Evolutionary conservation across 2,888 invertebrate genomes (phyloP).

Genomic region (Osmoderma eremita): DNA sequence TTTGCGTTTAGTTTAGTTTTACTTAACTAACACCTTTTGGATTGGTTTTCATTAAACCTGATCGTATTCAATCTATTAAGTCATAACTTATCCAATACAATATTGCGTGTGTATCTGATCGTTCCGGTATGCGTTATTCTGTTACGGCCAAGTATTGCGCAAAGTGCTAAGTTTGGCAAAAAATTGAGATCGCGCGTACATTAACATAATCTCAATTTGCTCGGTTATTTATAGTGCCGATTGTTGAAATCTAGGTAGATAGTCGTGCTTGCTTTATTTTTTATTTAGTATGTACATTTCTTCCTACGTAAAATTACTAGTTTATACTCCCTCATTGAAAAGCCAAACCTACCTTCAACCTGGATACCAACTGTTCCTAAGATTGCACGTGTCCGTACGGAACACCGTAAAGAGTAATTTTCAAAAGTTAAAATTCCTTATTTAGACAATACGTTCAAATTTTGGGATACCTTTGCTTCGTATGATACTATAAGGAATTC

Average conservation of each 20-base stretch:
- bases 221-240: constrained; percentile 9
- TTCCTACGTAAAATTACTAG: no score
- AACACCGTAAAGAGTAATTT: no score
- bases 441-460: no score
- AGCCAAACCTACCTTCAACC: no score
- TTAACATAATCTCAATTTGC: constrained; percentile 8
- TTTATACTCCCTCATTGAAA: no score
- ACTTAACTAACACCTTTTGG: constrained; percentile 1
- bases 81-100: not conserved
- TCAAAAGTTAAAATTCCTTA: no score
- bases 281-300: no score
- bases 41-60: not conserved
- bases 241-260: not conserved
- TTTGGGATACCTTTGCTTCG: no score
- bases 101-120: constrained; percentile 8
- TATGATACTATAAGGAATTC: no score
- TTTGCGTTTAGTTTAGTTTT: constrained; percentile 9
- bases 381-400: no score
- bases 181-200: constrained; percentile 9
- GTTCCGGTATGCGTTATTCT: not conserved
- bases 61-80: constrained; percentile 5
- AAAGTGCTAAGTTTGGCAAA: constrained; percentile 30
- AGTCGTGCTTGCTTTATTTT: no score
- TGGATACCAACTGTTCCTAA: no score
- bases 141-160: constrained; percentile 33